Base-by-base conservation (phyloP, 30 jellyfish, hydroid and myxozoan genomes). In the Cassiopea xamachana region DNA sequence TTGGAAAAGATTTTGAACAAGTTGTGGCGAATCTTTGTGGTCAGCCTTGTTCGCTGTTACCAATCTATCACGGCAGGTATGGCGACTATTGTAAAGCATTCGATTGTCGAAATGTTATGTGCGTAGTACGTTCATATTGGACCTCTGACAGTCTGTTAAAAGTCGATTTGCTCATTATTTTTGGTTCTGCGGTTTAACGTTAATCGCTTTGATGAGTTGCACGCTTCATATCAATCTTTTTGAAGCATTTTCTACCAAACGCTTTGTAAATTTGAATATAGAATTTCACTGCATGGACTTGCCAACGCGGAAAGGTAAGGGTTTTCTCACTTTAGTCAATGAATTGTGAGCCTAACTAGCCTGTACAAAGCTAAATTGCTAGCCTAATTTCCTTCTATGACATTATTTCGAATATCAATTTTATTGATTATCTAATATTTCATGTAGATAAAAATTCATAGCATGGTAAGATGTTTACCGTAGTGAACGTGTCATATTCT, bases 151-250 rank as follows among this genome's bases (percentile, higher is more conserved):
- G 27, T 14, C 80, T 18, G 50, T 71, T 51, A 71, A 71, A 55
- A 16, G 16, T 55, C 50, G 80, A 71, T 71, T 71, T 14, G 27
- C 80, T 71, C 80, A 71, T 17, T 71, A 71, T 71, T 71, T 8
- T 18, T 12, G 55, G 80, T 43, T 71, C n/a, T 71, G 80, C 27
- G 80, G 80, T 71, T 43, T 4, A 9, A 19, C 15, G 0, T 71
- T 18, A 3, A 71, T 64, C 74, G 74, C 27, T 64, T 17, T 64
- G 74, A 9, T 64, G 74, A 9, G 74, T 6, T 17, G 74, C 74
- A 64, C 74, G 27, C 74, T 64, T 64, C 74, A 64, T 27, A 13
- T 64, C 15, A 14, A 27, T 64, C 2, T 64, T 55, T 3, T 10
- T 6, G 12, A 10, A 55, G 7, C 12, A 3, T 10, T 55, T 55